Conservation (phyloP, 2,888 invertebrate species). For the Agrotis ipsilon region DNA sequence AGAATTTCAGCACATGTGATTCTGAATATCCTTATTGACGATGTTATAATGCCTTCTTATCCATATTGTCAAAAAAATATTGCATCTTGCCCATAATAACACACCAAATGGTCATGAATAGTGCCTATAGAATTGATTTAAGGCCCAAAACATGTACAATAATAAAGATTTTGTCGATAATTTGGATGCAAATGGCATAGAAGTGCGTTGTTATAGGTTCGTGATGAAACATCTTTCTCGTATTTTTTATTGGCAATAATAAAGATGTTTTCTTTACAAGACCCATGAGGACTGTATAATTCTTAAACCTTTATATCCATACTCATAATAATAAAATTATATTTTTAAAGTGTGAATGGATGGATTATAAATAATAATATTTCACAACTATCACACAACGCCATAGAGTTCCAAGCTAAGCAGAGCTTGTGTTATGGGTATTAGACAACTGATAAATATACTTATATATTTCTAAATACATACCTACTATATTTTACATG, state of each 20-base stretch:
- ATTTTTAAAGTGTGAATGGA: too few species aligned
- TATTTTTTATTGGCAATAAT: constrained; percentile 26
- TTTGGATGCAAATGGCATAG: constrained; percentile 53
- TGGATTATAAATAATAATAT: too few species aligned
- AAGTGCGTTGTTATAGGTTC: constrained; percentile 22
- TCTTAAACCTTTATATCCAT: too few species aligned
- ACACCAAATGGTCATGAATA: constrained; percentile 35
- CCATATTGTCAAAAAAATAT: constrained; percentile 32
- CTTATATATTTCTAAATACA: too few species aligned
- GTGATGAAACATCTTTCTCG: constrained; percentile 15
- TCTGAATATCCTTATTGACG: not conserved
- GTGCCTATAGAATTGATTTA: constrained; percentile 45
- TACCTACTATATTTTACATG: too few species aligned
- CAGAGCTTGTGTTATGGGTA: too few species aligned
- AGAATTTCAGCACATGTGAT: constrained; percentile 31
- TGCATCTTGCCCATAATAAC: constrained; percentile 7
- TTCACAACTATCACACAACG: too few species aligned
- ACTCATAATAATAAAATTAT: too few species aligned
- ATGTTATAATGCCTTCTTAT: constrained; percentile 25
- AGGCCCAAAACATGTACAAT: constrained; percentile 23
- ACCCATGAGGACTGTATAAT: not conserved
- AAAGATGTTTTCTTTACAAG: not conserved
- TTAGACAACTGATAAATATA: too few species aligned
- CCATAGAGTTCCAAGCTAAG: too few species aligned
- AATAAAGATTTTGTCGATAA: constrained; percentile 43